These are phyloP conservation scores for Micropoecilia bifurca DNA, from an alignment of 2,797 vertebrate species.

Conservation along the genomic window DNA sequence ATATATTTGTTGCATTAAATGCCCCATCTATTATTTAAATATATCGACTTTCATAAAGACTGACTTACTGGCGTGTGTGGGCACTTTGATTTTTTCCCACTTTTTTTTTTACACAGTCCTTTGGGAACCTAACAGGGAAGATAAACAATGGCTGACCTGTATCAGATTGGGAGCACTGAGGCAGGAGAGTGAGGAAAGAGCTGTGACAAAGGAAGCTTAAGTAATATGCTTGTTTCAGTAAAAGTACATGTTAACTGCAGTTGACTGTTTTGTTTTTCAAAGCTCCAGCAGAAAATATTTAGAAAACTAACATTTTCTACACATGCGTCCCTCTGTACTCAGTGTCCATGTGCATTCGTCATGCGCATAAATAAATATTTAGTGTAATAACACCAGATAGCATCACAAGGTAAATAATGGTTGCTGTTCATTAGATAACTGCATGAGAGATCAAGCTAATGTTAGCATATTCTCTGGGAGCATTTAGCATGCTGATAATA, in stretches of 20 bases:
- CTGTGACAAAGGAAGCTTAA: constrained; percentile 2
- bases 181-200: constrained; percentile 2
- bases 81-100: constrained; percentile 6
- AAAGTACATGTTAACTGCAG: neutral
- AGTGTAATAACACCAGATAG: constrained; percentile 11
- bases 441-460: constrained; percentile 66
- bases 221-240: constrained; percentile 5
- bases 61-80: constrained; percentile 46
- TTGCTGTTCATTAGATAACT: constrained; percentile 56
- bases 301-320: neutral
- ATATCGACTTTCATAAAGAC: constrained; percentile 33
- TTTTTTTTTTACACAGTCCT: constrained; percentile 28
- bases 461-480: constrained; percentile 69
- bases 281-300: neutral
- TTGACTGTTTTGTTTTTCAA: neutral
- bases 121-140: constrained; percentile 50
- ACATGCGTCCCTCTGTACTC: neutral
- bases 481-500: constrained; percentile 72
- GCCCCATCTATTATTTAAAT: neutral
- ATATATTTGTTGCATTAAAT: neutral
- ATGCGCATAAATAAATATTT: constrained; percentile 24
- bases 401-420: constrained; percentile 65
- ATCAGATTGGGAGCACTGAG: constrained; percentile 48
- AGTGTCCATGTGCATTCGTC: constrained; percentile 23
- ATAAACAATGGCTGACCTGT: constrained; percentile 63